A percentile compares a stretch with the other conserved stretches of the same genome.
These are phyloP conservation scores for Pantherophis alleghaniensis DNA, from an alignment of 2,797 vertebrate species.

Conservation along the genomic window DNA sequence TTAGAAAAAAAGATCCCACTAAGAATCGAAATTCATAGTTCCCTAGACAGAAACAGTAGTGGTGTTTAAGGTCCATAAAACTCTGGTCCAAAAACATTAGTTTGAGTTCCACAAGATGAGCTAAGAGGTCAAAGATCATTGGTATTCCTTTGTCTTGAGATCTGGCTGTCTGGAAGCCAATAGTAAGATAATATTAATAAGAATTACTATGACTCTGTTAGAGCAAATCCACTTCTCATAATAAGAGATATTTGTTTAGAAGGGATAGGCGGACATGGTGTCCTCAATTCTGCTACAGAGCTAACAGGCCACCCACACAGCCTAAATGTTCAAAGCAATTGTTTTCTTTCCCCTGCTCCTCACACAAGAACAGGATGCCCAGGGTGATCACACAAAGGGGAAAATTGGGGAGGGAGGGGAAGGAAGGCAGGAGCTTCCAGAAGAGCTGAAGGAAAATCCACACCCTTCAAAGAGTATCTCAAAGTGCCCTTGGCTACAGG, in stretches of 20 bases:
- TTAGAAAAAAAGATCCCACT: background rate
- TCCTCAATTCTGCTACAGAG: slow-evolving; percentile 43
- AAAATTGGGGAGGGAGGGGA: slow-evolving; percentile 10
- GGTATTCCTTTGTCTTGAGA: slow-evolving; percentile 35
- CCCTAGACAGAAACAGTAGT: background rate
- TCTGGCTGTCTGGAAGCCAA: slow-evolving; percentile 22
- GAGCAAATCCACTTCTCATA: slow-evolving; percentile 37
- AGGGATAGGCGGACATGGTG: slow-evolving; percentile 31
- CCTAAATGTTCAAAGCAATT: slow-evolving; percentile 55
- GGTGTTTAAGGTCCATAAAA: background rate
- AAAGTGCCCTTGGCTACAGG: slow-evolving; percentile 58
- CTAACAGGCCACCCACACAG: slow-evolving; percentile 63
- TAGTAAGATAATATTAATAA: slow-evolving; percentile 44
- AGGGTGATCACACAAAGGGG: slow-evolving; percentile 57
- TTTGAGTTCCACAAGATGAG: slow-evolving; percentile 23
- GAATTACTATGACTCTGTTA: slow-evolving; percentile 16
- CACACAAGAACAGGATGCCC: slow-evolving; percentile 63
- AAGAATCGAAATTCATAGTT: background rate
- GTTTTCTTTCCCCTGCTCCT: slow-evolving; percentile 54
- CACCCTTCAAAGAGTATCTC: slow-evolving; percentile 56
- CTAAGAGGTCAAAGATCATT: slow-evolving; percentile 23
- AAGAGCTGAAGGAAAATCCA: slow-evolving; percentile 53
- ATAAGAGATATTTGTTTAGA: slow-evolving; percentile 57
- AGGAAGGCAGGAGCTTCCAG: slow-evolving; percentile 63
- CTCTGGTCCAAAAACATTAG: background rate